Conservation (phyloP, 2,888 invertebrate genomes). For the Andrena minutula region DNA sequence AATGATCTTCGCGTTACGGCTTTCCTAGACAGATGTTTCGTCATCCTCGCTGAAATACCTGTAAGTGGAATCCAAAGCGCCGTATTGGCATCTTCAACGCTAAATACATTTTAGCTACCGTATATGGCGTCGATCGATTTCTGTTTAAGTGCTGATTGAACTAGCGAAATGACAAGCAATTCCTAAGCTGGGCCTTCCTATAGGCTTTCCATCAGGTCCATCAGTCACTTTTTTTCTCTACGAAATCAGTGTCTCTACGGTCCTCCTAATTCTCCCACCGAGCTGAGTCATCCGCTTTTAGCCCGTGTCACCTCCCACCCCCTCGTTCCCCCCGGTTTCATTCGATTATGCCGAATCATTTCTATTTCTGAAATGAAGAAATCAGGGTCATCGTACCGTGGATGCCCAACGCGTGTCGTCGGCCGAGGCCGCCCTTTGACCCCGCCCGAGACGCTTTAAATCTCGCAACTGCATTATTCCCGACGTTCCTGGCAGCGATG, state of each 20-base stretch:
- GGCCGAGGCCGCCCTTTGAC: constrained; percentile 41
- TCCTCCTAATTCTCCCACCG: constrained; percentile 4
- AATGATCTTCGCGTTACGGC: too few species aligned
- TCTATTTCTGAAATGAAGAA: constrained; percentile 69
- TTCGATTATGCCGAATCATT: constrained; percentile 69
- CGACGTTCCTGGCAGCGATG: constrained; percentile 12
- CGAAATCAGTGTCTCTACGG: constrained; percentile 18
- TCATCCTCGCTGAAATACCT: too few species aligned
- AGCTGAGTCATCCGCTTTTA: constrained; percentile 56
- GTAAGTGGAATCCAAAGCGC: too few species aligned
- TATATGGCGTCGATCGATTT: background rate
- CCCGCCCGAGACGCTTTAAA: constrained; percentile 29
- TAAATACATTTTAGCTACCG: too few species aligned
- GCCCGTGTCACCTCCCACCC: background rate
- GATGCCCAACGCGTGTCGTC: constrained; percentile 63
- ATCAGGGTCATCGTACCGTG: constrained; percentile 64
- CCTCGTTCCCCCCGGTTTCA: background rate
- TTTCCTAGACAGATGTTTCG: too few species aligned
- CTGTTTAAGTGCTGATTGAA: background rate
- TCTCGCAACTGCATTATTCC: constrained; percentile 12
- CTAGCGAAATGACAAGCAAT: background rate
- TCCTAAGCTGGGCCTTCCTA: background rate
- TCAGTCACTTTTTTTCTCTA: background rate
- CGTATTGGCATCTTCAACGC: too few species aligned
- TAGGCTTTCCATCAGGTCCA: constrained; percentile 5